These are phyloP conservation scores for Drosophila ogumai DNA, from an alignment of 1,140 invertebrate species.

Conservation along the genomic window DNA sequence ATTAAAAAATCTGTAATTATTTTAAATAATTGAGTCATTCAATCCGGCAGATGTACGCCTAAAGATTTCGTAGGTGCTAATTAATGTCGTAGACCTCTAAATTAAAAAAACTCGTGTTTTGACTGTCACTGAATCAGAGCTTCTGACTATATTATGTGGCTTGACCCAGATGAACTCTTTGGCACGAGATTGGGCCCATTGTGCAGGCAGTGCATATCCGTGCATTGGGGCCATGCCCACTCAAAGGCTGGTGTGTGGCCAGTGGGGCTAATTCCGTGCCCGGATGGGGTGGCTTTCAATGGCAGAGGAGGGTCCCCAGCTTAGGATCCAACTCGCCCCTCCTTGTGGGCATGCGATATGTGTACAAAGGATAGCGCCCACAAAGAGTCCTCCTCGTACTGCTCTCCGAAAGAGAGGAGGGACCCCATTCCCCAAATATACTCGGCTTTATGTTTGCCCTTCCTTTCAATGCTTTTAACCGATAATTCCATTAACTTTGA, in stretches of 20 bases:
- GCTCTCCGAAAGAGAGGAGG: background rate
- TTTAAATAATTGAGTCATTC: background rate
- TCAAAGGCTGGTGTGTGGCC: slow-evolving; percentile 70
- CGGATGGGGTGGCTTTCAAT: slow-evolving; percentile 66
- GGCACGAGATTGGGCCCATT: slow-evolving; percentile 4
- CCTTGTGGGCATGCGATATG: slow-evolving; percentile 53
- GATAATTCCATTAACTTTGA: slow-evolving; percentile 48
- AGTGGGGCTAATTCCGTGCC: slow-evolving; percentile 75
- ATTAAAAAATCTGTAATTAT: too few species aligned
- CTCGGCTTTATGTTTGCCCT: slow-evolving; percentile 10
- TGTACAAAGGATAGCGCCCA: slow-evolving; percentile 58
- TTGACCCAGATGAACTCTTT: slow-evolving; percentile 14
- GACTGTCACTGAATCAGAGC: background rate
- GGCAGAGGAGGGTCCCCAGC: slow-evolving; percentile 10
- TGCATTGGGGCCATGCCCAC: slow-evolving; percentile 66
- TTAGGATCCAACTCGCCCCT: slow-evolving; percentile 14
- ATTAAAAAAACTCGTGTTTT: background rate
- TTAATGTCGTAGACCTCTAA: background rate
- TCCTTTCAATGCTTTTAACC: slow-evolving; percentile 12
- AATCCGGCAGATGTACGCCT: background rate
- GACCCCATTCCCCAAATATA: slow-evolving; percentile 25
- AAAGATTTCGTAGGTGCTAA: slow-evolving; percentile 1
- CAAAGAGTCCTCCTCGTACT: slow-evolving; percentile 18
- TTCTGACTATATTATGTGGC: background rate
- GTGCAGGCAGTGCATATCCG: slow-evolving; percentile 33